Base-by-base conservation (phyloP, 2,797 vertebrate species). In the Fringilla coelebs region DNA sequence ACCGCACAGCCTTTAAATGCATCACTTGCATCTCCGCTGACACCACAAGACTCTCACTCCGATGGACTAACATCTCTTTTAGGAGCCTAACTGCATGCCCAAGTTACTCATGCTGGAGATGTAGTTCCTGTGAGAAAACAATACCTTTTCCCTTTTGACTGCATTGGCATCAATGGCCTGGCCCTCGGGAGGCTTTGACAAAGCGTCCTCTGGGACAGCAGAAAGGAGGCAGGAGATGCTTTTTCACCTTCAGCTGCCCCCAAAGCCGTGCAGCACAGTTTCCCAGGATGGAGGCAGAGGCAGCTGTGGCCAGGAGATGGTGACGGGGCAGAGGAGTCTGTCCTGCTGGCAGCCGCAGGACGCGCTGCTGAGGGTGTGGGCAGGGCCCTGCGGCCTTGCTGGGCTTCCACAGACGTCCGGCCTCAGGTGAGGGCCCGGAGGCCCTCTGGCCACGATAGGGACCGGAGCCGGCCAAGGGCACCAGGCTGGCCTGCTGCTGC, bases 391-490 rank as follows among this genome's bases (percentile, higher is more conserved):
- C 43, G 20, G 16, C 20, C 21, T 13, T 31, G 13, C 5, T 2
- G 16, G 20, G 26, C 17, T 43, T 52, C 1, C 2, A 26, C 0
- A 0, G 43, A 20, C 0, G 0, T 24, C 36, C n/a, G 38, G n/a
- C 26, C 40, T 45, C 17, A 36, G 6, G 6, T 0, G 1, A 67
- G 51, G 17, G 13, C 8, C 20, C 18, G 11, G 26, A 45, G 34
- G 5, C 10, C 9, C 52, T 25, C 26, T 28, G 71, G 40, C 41
- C 7, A 0, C 1, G 7, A 20, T 2, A 1, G 46, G 34, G 36
- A 28, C 13, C 9, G 7, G 19, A 34, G 6, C 16, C 8, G 41
- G 29, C 52, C 60, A 22, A 48, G 16, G 31, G 9, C 38, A 57
- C 18, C 2, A 4, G n/a, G 11, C 43, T 57, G 43, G 14, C 18